Base-by-base conservation (phyloP, 2,113 vertebrate genomes). In the Promerops cafer region DNA sequence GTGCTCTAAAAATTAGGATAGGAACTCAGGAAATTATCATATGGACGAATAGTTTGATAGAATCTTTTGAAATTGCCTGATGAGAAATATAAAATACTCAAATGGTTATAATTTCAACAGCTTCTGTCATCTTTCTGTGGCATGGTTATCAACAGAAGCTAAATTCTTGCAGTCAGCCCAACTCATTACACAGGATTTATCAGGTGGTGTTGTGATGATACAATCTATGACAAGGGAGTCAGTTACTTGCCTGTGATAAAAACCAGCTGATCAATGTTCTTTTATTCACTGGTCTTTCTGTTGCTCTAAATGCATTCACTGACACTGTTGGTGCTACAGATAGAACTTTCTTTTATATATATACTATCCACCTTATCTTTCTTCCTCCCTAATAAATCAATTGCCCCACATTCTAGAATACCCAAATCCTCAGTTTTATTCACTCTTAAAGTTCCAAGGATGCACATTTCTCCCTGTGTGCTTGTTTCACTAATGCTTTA, bases 211-310 rank as follows among this genome's bases (percentile, higher is more conserved):
- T 64, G 26, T 61, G 85, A 80, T 17, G 45, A 83, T 95, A 96
- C 20, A 26, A 91, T 88, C 86, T 89, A 28, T 90, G 91, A 94
- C 68, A 77, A 91, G 39, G 60, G 77, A 94, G 74, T 93, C 12
- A 8, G 60, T 91, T 93, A 91, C 83, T 82, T 63, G 79, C 68
- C 69, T 61, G 30, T 72, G 86, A 88, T 96, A 92, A 93, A 91
- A 71, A 91, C 17, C 44, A 75, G 24, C 60, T 69, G 53, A 95
- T 81, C 19, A 0, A 94, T 69, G 31, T 60, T 53, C 44, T 95
- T 90, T 91, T 74, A 89, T 84, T 95, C 74, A 83, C 56, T 0
- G 1, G 20, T 49, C 53, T 60, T 95, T 81, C 50, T 74, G 13
- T 70, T 86, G 66, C 26, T 83, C 42, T 79, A 85, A 93, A 95